phyloP scores from a whole-genome alignment of 2,888 invertebrate genomes.

The Clunio marinus region DNA sequence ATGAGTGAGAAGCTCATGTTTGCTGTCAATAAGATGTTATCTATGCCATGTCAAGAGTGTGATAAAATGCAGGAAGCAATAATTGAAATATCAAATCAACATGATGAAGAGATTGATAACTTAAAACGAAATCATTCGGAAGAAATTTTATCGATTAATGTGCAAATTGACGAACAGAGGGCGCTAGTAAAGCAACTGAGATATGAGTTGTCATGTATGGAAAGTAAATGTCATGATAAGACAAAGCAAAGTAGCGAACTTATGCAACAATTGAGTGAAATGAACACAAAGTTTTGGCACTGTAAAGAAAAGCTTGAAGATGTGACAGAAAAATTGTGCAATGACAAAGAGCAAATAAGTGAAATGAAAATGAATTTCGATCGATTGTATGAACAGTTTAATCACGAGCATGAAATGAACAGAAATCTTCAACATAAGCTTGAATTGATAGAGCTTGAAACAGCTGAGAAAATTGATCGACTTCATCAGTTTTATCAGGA shows the following conservation, averaged over 20 bases:
- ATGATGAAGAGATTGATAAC: constrained; percentile 49
- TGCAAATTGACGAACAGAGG: constrained; percentile 46
- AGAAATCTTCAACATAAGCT: constrained; percentile 64
- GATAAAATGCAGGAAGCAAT: constrained; percentile 52
- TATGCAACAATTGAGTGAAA: constrained; percentile 31
- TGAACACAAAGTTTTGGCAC: background rate
- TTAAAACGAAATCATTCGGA: constrained; percentile 50
- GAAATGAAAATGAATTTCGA: constrained; percentile 31
- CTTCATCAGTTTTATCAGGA: constrained; percentile 69
- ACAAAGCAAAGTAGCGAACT: constrained; percentile 19
- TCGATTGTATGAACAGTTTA: constrained; percentile 33
- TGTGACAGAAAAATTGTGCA: constrained; percentile 14
- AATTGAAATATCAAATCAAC: constrained; percentile 49
- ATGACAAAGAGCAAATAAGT: constrained; percentile 9
- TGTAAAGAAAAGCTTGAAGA: constrained; percentile 22
- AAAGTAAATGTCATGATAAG: constrained; percentile 27
- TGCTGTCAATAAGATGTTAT: constrained; percentile 43
- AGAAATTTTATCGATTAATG: constrained; percentile 44
- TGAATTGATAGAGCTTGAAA: constrained; percentile 73
- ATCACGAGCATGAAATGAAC: constrained; percentile 34
- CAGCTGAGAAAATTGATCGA: constrained; percentile 76
- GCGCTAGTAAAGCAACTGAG: constrained; percentile 44
- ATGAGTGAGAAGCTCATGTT: constrained; percentile 1
- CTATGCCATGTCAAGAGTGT: constrained; percentile 52
- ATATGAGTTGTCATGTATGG: constrained; percentile 39